These are phyloP conservation scores for Alosa sapidissima DNA, from an alignment of 2,797 vertebrate species.

Conservation along the genomic window DNA sequence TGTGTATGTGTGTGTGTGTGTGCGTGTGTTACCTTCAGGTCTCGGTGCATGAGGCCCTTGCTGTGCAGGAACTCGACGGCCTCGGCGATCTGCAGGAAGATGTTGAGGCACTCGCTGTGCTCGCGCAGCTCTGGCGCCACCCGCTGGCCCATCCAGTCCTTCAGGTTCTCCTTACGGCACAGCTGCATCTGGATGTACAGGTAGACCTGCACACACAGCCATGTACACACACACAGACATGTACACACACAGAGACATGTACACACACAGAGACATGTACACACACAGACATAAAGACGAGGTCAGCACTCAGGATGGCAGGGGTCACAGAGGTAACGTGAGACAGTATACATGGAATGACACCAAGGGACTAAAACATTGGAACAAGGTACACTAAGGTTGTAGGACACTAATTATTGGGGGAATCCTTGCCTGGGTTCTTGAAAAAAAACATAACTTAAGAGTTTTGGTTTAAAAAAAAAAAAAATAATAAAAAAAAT, in stretches of 20 bases:
- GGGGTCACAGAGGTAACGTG: background rate
- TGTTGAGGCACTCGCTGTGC: conserved; percentile 85
- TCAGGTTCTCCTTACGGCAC: conserved; percentile 96
- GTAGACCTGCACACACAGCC: conserved; percentile 75
- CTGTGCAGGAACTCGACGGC: conserved; percentile 94
- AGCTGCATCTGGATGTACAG: conserved; percentile 99
- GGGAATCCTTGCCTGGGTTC: no score
- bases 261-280: background rate
- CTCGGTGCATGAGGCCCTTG: conserved; percentile 98
- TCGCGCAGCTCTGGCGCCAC: conserved; percentile 85
- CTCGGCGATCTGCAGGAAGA: conserved; percentile 96
- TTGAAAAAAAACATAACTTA: no score
- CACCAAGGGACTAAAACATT: no score
- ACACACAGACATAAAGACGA: background rate
- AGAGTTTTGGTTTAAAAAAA: no score
- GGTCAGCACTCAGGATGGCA: background rate
- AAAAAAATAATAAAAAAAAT: no score
- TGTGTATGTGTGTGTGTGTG: background rate
- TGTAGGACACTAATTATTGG: no score
- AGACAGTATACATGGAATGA: background rate
- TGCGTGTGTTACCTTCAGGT: conserved; percentile 86
- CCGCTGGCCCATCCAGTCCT: conserved; percentile 95
- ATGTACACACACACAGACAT: background rate
- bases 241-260: background rate
- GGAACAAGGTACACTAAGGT: no score